These are phyloP conservation scores for Argya squamiceps DNA, from an alignment of 2,797 vertebrate species.

Conservation along the genomic window DNA sequence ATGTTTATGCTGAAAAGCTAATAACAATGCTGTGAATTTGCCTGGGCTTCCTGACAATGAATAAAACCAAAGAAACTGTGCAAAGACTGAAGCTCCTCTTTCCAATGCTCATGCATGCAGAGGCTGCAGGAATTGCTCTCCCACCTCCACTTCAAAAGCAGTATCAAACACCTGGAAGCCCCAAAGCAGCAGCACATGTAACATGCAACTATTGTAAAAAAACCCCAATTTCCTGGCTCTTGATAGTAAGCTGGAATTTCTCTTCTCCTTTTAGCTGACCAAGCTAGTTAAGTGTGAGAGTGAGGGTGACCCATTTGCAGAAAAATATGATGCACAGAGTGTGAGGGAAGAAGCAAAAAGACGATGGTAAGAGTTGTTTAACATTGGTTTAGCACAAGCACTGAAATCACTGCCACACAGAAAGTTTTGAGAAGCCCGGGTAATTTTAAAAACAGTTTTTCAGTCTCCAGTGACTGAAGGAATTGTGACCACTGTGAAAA, in stretches of 20 bases:
- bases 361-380: background rate
- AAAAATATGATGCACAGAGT: accelerated
- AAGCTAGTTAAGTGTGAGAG: background rate
- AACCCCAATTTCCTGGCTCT: background rate
- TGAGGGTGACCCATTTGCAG: background rate
- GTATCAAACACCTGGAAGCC: background rate
- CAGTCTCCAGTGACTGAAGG: background rate
- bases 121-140: background rate
- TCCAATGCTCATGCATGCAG: background rate
- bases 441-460: background rate
- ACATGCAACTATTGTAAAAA: background rate
- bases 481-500: background rate
- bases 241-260: background rate
- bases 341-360: background rate
- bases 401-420: background rate
- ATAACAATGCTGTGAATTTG: background rate
- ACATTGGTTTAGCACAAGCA: background rate
- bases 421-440: background rate
- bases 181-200: background rate
- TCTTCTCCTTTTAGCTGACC: background rate
- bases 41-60: background rate
- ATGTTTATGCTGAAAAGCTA: background rate
- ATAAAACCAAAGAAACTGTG: background rate
- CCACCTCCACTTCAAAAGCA: background rate
- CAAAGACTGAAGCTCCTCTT: background rate